Conservation (phyloP, 2,113 vertebrate species). For the Jaculus jaculus region DNA sequence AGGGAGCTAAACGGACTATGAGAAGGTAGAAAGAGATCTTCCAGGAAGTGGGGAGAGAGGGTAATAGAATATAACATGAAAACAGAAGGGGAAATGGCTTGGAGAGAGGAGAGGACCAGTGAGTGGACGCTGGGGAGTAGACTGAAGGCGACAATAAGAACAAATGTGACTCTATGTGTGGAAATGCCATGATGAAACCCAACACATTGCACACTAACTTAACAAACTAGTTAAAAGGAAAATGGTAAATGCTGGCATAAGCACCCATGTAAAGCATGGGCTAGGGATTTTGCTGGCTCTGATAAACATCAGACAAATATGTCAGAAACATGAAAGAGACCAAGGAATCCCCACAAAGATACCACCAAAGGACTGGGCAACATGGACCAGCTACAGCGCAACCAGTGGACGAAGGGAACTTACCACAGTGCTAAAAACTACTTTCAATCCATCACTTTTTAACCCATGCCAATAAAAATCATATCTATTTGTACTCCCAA, state of each 20-base stretch:
- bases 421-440: neutral
- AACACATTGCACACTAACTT: neutral
- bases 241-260: neutral
- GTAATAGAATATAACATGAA: neutral
- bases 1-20: too few species aligned
- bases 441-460: neutral
- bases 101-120: neutral
- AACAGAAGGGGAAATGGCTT: neutral
- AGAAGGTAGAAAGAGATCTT: neutral
- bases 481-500: neutral
- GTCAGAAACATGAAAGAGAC: neutral
- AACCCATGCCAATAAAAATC: neutral
- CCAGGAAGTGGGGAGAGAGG: neutral
- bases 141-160: too few species aligned
- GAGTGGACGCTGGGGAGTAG: too few species aligned
- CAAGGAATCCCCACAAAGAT: neutral
- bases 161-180: too few species aligned
- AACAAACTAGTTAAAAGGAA: neutral
- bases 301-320: neutral
- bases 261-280: neutral
- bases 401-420: too few species aligned
- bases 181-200: neutral
- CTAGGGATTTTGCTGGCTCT: neutral
- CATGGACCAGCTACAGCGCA: neutral
- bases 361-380: neutral